These are phyloP conservation scores for Clytia hemisphaerica DNA, from an alignment of 30 jellyfish, hydroid and myxozoan genomes.

Conservation along the genomic window DNA sequence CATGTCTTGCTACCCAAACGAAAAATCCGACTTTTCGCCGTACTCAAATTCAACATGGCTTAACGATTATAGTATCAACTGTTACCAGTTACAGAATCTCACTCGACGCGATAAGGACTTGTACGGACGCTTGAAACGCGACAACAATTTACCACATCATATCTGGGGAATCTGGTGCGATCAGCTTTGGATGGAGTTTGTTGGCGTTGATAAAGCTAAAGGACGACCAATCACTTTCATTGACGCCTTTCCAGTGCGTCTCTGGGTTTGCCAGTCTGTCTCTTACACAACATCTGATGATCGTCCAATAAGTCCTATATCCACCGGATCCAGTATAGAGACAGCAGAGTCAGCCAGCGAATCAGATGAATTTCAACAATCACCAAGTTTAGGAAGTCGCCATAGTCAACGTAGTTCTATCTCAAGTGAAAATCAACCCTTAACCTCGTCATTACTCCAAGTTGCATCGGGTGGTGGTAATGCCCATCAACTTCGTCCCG, in stretches of 20 bases:
- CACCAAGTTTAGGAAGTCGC: too few species aligned
- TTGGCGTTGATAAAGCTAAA: conserved; percentile 53
- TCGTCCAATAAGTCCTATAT: background rate
- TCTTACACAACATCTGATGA: background rate
- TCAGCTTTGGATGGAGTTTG: conserved; percentile 88
- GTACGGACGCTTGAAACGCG: conserved; percentile 6
- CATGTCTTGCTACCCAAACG: conserved; percentile 51
- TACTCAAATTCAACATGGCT: conserved; percentile 81
- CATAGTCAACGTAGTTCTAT: too few species aligned
- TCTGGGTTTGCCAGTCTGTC: conserved; percentile 71
- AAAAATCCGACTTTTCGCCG: conserved; percentile 39
- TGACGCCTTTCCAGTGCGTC: conserved; percentile 88
- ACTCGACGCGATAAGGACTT: conserved; percentile 13
- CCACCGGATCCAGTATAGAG: too few species aligned
- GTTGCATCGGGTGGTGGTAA: too few species aligned
- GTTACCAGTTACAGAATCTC: conserved; percentile 43
- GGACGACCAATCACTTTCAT: conserved; percentile 87
- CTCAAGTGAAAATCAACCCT: too few species aligned
- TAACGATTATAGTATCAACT: conserved; percentile 74
- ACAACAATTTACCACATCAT: conserved; percentile 44
- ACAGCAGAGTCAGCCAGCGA: too few species aligned
- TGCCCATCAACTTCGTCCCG: too few species aligned
- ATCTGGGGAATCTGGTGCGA: conserved; percentile 92
- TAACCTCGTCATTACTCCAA: too few species aligned
- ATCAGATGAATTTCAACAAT: too few species aligned